Evolutionary conservation across 2,113 vertebrate genomes (phyloP).

Genomic region (Varanus salvator): DNA sequence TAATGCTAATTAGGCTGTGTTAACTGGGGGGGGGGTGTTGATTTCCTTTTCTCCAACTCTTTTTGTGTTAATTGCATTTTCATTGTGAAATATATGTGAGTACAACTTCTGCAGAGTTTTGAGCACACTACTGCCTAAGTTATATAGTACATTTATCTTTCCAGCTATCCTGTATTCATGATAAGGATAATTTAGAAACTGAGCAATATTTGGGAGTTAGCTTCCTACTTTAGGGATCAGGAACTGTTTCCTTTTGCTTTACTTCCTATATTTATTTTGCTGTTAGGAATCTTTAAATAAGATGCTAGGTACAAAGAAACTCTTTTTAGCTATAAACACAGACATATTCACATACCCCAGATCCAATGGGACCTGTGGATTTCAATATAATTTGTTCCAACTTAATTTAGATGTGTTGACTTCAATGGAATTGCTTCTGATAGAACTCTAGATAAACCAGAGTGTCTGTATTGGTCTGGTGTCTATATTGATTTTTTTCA

Average conservation of each 20-base stretch:
- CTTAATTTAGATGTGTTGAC: not conserved
- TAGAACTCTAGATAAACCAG: not conserved
- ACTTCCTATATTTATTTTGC: not conserved
- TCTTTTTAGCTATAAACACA: not conserved
- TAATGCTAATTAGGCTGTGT: constrained; percentile 23
- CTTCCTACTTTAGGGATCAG: too few species aligned
- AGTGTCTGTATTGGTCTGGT: not conserved
- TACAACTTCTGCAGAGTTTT: not conserved
- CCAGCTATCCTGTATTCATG: not conserved
- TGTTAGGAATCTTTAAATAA: not conserved
- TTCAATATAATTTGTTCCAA: not conserved
- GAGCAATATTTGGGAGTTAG: too few species aligned
- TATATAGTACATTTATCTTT: rapidly evolving
- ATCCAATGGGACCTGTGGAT: not conserved
- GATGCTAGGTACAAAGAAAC: not conserved
- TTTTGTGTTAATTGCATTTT: constrained; percentile 8
- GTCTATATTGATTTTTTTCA: not conserved
- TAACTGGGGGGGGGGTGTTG: not conserved
- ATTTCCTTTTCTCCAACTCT: not conserved
- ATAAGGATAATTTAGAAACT: not conserved
- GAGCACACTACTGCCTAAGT: not conserved
- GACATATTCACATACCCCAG: not conserved
- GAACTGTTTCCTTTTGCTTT: not conserved
- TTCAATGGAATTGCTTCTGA: not conserved
- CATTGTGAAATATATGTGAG: not conserved